Evolutionary conservation across 2,797 vertebrate genomes (phyloP), one percentile per base, ranked within the genome.

Genomic region (Lepidocolaptes lacrymiger): DNA sequence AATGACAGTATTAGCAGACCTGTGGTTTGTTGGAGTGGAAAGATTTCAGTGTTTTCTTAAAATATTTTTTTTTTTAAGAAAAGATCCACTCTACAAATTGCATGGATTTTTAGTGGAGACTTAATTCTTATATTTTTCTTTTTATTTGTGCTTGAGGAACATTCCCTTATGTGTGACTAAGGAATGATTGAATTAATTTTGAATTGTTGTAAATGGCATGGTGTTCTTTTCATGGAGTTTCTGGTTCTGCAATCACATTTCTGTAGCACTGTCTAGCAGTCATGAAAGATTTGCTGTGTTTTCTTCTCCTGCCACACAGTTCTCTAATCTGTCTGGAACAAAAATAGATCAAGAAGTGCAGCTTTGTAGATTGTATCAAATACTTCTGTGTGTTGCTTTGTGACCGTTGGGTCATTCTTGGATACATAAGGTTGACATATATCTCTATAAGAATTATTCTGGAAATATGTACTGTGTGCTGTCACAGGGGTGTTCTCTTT

Each of bases 321-420:
- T 95, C 96, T 97, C 91, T 97, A 96, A 96, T 97, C 94, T 97
- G 89, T 93, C 93, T 89, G 75, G 93, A 97, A 95, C 93, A 94
- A 86, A 97, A 96, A 96, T 94, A 96, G 93, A 97, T 91, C 91
- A 95, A 97, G 97, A 96, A 94, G 52, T 83, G 58, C 36, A 63
- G 90, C 66, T 95, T 95, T 97, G 88, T 85, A 94, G 95, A 92
- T 86, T 96, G 92, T 92, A 96, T 95, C 87, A 96, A 94, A 94
- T 90, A 76, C 93, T 95, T 92, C 61, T 77, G 67, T 89, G 79
- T 92, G 95, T 96, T 97, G 75, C 91, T 95, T 91, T 94, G 68
- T 96, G 95, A 95, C 91, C 95, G 27, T 84, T 91, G 85, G 97
- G 95, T 96, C 96, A 96, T 80, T 93, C 88, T 78, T 58, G 96